A percentile compares a stretch with the other conserved stretches of the same genome.
Conservation (phyloP, 2,888 invertebrate genomes). For the Tromatobia lineatoria region DNA sequence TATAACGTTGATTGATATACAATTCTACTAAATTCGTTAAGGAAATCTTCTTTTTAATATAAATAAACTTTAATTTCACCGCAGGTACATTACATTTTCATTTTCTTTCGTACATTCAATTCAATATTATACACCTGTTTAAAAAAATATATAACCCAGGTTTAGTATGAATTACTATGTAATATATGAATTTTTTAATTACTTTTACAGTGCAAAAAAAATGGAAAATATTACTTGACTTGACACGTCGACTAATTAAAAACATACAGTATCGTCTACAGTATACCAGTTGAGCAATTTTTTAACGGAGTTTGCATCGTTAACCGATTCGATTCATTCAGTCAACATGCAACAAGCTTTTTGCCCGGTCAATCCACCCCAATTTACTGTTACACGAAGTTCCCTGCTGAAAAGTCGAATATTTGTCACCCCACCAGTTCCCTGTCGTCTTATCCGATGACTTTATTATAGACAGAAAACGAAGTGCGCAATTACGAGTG, state of each 20-base stretch:
- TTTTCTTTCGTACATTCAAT: no score
- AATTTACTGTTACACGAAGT: background rate
- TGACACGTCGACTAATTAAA: no score
- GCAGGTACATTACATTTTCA: no score
- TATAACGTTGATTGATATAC: no score
- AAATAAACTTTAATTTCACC: no score
- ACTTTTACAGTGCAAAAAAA: background rate
- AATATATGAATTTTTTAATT: slow-evolving; percentile 2
- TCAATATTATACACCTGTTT: no score
- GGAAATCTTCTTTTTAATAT: no score
- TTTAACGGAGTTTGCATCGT: background rate
- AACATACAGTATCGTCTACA: no score
- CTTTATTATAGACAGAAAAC: slow-evolving; percentile 80
- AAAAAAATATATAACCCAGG: no score
- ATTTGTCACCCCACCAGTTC: slow-evolving; percentile 61
- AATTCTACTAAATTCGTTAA: no score
- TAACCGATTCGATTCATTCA: background rate
- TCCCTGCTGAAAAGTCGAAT: slow-evolving; percentile 55
- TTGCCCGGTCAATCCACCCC: background rate
- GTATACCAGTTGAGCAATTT: no score
- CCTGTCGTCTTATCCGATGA: slow-evolving; percentile 71
- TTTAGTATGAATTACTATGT: no score
- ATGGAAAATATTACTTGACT: background rate
- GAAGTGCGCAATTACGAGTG: slow-evolving; percentile 80
- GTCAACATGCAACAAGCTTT: background rate